Evolutionary conservation across 2,888 invertebrate species (phyloP).

Genomic region (Zhuqinia jingwanae): DNA sequence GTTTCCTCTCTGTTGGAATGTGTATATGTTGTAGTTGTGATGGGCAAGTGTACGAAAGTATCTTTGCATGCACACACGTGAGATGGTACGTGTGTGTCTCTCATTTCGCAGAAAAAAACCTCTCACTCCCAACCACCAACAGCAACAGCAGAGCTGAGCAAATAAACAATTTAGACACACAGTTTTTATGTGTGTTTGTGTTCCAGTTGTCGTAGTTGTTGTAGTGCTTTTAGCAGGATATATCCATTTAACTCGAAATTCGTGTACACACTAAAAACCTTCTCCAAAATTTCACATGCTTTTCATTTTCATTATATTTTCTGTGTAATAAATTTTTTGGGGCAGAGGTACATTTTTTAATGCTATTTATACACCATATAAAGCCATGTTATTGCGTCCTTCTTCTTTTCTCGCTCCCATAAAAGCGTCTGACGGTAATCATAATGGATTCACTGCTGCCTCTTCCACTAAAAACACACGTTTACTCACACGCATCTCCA

Average conservation of each 20-base stretch:
- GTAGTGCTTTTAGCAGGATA: too few species aligned
- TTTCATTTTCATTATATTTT: too few species aligned
- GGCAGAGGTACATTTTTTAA: too few species aligned
- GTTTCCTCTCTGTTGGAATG: background rate
- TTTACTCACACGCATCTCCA: constrained; percentile 19
- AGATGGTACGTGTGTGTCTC: background rate
- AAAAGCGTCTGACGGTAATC: constrained; percentile 21
- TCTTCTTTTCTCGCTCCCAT: background rate
- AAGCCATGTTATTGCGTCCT: background rate
- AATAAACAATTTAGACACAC: too few species aligned
- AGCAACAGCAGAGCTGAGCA: background rate
- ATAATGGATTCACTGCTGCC: constrained; percentile 20
- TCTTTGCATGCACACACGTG: background rate
- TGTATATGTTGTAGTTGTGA: background rate
- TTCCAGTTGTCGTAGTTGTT: too few species aligned
- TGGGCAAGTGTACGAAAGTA: constrained; percentile 7
- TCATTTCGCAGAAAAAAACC: background rate
- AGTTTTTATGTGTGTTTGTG: too few species aligned
- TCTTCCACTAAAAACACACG: constrained; percentile 12
- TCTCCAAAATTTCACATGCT: too few species aligned
- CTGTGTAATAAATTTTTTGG: too few species aligned
- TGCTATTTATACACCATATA: too few species aligned
- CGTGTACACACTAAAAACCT: too few species aligned
- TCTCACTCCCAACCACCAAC: background rate
- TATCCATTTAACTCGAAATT: too few species aligned